phyloP scores from a whole-genome alignment of 2,797 vertebrate genomes.

The Lerista edwardsae region DNA sequence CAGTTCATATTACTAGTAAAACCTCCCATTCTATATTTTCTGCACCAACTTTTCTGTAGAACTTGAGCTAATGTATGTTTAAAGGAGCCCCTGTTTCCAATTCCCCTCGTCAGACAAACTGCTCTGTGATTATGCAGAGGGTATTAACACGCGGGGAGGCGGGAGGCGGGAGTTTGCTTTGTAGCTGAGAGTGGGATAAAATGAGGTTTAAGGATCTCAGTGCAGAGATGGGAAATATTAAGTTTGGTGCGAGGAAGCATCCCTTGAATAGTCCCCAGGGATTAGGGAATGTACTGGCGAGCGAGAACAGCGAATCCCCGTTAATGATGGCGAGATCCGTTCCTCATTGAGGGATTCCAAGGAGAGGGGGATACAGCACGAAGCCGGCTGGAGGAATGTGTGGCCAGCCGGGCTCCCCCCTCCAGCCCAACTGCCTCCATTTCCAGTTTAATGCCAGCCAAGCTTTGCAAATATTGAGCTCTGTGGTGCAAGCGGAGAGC shows the following conservation, averaged over 20 bases:
- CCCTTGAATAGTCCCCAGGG: constrained; percentile 19
- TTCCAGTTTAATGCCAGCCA: neutral
- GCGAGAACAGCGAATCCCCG: neutral
- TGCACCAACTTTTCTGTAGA: neutral
- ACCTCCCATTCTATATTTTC: neutral
- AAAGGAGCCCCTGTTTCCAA: constrained; percentile 39
- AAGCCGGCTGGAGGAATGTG: rapidly evolving
- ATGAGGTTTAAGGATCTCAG: neutral
- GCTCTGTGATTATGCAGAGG: constrained; percentile 52
- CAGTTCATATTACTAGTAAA: neutral
- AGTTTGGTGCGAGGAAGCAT: neutral
- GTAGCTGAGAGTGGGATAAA: constrained; percentile 5
- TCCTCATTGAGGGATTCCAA: neutral
- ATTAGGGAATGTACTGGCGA: neutral
- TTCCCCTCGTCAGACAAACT: constrained; percentile 48
- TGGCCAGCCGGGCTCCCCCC: neutral
- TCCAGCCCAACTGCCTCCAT: neutral
- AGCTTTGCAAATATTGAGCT: neutral
- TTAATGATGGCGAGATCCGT: neutral
- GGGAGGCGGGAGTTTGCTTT: neutral
- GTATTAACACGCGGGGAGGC: neutral
- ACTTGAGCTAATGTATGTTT: constrained; percentile 22
- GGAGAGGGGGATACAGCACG: rapidly evolving
- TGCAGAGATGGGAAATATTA: constrained; percentile 30
- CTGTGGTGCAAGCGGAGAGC: neutral